Evolutionary conservation across 2,113 vertebrate genomes (phyloP), one percentile per base, ranked within the genome.

Genomic region (Noturus placidus): DNA sequence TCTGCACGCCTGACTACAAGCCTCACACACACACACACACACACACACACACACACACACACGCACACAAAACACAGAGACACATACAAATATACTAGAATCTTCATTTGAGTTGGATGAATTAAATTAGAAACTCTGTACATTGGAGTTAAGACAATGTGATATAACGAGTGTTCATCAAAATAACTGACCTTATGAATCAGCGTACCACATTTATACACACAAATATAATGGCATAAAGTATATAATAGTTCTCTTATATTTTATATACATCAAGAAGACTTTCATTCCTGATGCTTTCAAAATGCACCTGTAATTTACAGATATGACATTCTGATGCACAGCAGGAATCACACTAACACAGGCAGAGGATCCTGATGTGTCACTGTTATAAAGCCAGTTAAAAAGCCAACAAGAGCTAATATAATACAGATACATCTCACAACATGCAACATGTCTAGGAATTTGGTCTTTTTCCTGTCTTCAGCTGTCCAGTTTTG

Each of bases 1-100:
- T 89, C 88, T 42, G 69, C 35, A 87, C 85, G 63, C 88, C 86
- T 88, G 86, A 69, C 84, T 84, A 84, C 50, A 46, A 52, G 69
- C 82, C 30, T 2, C 72, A 46, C 42, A 46, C 42, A 46, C 38
- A 82, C 46, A 85, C 38, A 85, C 46, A 30, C 42, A 52, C 1
- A 78, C 46, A 78, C 13, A 74, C 9, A 46, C 35, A 74, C 70
- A 74, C n/a, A n/a, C n/a, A n/a, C n/a, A n/a, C n/a, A n/a, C n/a
- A n/a, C n/a, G n/a, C n/a, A n/a, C n/a, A n/a, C n/a, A n/a, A n/a
- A n/a, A n/a, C n/a, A 35, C 46, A 38, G 10, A 76, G 1, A 27
- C 42, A 6, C 42, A 78, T 10, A 78, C 46, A 52, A 52, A 78
- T 2, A 52, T 10, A 80, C 3, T 33, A 35, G 20, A 38, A 59